Evolutionary conservation across 2,888 invertebrate genomes (phyloP).

Genomic region (Drosophila melanocephala): DNA sequence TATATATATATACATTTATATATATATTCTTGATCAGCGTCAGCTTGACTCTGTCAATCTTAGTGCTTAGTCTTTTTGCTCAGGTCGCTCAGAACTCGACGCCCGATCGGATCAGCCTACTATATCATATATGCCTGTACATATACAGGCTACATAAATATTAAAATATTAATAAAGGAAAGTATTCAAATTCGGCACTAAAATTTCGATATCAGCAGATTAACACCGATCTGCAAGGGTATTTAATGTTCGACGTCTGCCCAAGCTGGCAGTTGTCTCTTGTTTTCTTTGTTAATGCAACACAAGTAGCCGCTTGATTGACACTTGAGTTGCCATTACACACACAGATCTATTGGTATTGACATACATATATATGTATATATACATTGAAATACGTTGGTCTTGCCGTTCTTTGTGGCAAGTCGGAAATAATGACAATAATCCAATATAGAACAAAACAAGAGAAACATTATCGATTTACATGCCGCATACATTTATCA

Average conservation of each 20-base stretch:
- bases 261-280: not conserved
- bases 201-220: not conserved
- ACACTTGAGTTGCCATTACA: slow-evolving; percentile 64
- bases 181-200: not conserved
- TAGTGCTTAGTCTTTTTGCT: not conserved
- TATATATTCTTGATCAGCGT: not conserved
- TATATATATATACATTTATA: not conserved
- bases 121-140: not conserved
- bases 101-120: not conserved
- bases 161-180: not conserved
- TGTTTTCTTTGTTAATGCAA: slow-evolving; percentile 56
- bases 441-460: not conserved
- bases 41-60: not conserved
- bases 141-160: not conserved
- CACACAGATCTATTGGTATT: slow-evolving; percentile 14
- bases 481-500: not conserved
- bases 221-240: not conserved
- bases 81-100: not conserved
- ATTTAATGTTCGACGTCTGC: not conserved
- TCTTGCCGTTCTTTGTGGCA: slow-evolving; percentile 4
- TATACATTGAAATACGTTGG: not conserved
- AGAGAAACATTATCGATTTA: not conserved
- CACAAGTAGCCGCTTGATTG: slow-evolving; percentile 68
- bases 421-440: slow-evolving; percentile 3
- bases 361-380: not conserved